Conservation (phyloP, 2,888 invertebrate species). For the Drosophila subsilvestris region DNA sequence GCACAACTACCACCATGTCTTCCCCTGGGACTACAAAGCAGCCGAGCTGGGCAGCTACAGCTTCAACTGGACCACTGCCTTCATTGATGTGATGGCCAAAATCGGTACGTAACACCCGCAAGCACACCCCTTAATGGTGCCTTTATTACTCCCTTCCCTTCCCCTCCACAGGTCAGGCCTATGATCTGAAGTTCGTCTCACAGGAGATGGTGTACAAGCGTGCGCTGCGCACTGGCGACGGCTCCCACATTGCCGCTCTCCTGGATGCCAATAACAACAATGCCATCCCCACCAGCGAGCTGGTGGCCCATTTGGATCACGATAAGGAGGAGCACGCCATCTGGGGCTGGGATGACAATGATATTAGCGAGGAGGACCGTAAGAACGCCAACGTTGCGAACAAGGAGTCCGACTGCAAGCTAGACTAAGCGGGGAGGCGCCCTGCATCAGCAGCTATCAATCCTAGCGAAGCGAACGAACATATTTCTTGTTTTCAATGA, state of each 20-base stretch:
- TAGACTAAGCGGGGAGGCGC: constrained; percentile 63
- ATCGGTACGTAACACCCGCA: constrained; percentile 85
- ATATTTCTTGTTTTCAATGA: constrained; percentile 42
- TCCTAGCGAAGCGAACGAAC: constrained; percentile 35
- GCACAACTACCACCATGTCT: constrained; percentile 95
- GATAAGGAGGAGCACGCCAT: constrained; percentile 85
- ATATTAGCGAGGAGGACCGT: constrained; percentile 89
- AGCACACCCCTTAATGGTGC: no score
- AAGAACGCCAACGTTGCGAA: constrained; percentile 83
- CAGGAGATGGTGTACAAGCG: constrained; percentile 89
- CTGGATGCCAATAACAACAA: constrained; percentile 76
- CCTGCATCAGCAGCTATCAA: constrained; percentile 5
- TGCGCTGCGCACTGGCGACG: constrained; percentile 90
- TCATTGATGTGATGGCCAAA: constrained; percentile 88
- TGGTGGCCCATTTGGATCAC: constrained; percentile 78
- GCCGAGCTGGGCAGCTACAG: constrained; percentile 89
- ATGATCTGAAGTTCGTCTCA: constrained; percentile 92
- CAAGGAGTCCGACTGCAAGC: constrained; percentile 67
- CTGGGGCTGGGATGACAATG: constrained; percentile 94
- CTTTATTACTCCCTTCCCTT: not conserved
- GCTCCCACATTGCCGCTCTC: constrained; percentile 84
- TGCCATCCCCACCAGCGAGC: constrained; percentile 70
- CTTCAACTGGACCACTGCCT: constrained; percentile 87
- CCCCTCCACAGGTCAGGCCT: constrained; percentile 90
- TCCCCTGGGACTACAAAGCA: constrained; percentile 93